Evolutionary conservation across 2,888 invertebrate genomes (phyloP).

Genomic region (Catonia carolina): DNA sequence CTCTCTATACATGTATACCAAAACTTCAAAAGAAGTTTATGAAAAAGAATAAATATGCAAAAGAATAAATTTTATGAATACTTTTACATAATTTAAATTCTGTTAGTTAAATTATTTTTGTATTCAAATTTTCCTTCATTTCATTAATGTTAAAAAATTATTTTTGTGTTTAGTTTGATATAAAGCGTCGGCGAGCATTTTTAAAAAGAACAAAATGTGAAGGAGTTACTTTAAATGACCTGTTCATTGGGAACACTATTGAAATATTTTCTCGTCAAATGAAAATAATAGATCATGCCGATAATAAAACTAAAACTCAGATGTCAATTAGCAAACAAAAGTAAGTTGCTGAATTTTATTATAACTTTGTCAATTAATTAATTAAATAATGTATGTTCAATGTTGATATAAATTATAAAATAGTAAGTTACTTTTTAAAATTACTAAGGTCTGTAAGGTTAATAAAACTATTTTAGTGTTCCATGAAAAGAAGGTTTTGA

Average conservation of each 20-base stretch:
- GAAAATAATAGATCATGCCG: conserved; percentile 65
- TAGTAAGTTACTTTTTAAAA: too few species aligned
- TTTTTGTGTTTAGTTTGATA: conserved; percentile 51
- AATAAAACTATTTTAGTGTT: neutral
- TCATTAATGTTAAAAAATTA: too few species aligned
- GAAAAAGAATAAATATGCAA: too few species aligned
- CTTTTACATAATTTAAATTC: too few species aligned
- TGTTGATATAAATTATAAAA: too few species aligned
- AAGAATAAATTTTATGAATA: too few species aligned
- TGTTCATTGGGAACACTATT: conserved; percentile 66
- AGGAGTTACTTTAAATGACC: conserved; percentile 55
- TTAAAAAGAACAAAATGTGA: conserved; percentile 62
- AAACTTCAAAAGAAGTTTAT: too few species aligned
- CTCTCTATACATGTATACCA: too few species aligned
- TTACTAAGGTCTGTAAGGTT: conserved; percentile 18
- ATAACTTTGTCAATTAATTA: neutral
- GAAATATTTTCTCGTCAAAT: conserved; percentile 67
- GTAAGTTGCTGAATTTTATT: conserved; percentile 43
- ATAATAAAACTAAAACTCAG: conserved; percentile 57
- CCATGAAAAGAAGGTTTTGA: neutral
- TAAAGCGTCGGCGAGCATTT: conserved; percentile 57
- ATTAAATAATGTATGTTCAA: too few species aligned
- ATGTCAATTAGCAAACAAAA: conserved; percentile 58
- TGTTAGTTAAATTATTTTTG: too few species aligned
- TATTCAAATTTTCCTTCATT: too few species aligned